Conservation (phyloP, 2,113 vertebrate genomes). For the Ophthalmolycus amberensis region DNA sequence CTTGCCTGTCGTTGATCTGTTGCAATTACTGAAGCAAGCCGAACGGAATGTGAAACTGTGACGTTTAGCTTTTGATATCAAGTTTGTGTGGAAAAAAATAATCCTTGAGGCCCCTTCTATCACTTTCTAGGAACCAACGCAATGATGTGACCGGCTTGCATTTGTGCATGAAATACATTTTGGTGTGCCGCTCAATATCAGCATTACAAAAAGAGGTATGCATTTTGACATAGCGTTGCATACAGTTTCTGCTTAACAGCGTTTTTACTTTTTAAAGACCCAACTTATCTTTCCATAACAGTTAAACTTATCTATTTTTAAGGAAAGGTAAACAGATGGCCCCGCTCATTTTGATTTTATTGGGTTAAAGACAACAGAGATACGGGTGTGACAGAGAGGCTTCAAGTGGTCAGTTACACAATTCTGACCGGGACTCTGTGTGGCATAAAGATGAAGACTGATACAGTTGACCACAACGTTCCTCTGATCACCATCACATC, state of each 20-base stretch:
- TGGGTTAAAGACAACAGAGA: background rate
- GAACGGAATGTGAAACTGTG: constrained; percentile 27
- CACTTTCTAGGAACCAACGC: background rate
- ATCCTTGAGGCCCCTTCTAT: constrained; percentile 23
- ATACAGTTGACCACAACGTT: background rate
- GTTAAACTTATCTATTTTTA: background rate
- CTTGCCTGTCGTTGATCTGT: background rate
- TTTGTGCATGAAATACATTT: background rate
- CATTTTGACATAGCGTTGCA: background rate
- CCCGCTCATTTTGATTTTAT: background rate
- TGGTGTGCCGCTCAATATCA: background rate
- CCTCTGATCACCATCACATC: background rate
- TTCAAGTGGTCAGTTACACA: background rate
- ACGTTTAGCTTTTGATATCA: constrained; percentile 41
- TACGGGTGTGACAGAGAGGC: background rate
- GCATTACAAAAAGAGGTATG: background rate
- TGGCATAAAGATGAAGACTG: background rate
- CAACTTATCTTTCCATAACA: background rate
- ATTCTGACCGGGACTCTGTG: background rate
- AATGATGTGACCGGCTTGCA: background rate
- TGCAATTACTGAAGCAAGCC: background rate
- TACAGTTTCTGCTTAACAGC: background rate
- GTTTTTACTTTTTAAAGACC: background rate
- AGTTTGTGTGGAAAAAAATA: background rate
- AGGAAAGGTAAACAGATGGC: constrained; percentile 1